Evolutionary conservation across 2,113 vertebrate species (phyloP).

Genomic region (Macheiramphus alcinus): DNA sequence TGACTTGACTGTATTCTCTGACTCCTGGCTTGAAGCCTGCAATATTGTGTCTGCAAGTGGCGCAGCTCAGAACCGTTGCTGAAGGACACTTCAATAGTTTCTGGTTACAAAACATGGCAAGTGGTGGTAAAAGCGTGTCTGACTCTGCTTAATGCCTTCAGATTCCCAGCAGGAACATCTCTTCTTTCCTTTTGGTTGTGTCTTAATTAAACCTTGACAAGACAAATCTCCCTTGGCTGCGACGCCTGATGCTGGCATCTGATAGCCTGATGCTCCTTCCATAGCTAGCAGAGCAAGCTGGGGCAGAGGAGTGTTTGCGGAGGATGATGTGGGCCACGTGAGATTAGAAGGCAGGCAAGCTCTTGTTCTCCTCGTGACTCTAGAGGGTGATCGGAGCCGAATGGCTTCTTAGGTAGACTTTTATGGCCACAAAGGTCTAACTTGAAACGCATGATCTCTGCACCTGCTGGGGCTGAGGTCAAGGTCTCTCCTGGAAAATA

Average conservation of each 20-base stretch:
- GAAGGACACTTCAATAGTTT: neutral
- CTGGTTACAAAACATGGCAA: neutral
- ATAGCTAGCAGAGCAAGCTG: neutral
- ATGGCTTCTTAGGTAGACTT: neutral
- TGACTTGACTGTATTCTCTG: neutral
- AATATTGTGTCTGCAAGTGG: neutral
- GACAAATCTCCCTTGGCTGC: rapidly evolving
- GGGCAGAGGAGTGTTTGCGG: neutral
- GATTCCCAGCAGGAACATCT: neutral
- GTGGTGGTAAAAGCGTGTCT: neutral
- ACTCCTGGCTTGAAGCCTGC: neutral
- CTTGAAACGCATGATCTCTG: neutral
- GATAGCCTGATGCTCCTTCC: neutral
- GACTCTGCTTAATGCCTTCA: neutral
- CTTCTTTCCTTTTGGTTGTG: neutral
- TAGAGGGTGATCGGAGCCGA: neutral
- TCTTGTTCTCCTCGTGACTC: neutral
- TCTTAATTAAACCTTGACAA: neutral
- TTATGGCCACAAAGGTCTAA: neutral
- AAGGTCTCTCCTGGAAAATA: neutral
- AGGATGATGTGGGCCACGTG: neutral
- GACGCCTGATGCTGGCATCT: neutral
- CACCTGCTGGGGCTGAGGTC: neutral
- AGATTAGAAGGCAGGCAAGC: neutral
- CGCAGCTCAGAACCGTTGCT: neutral